Conservation (phyloP, 2,888 invertebrate genomes). For the Molanna angustata region DNA sequence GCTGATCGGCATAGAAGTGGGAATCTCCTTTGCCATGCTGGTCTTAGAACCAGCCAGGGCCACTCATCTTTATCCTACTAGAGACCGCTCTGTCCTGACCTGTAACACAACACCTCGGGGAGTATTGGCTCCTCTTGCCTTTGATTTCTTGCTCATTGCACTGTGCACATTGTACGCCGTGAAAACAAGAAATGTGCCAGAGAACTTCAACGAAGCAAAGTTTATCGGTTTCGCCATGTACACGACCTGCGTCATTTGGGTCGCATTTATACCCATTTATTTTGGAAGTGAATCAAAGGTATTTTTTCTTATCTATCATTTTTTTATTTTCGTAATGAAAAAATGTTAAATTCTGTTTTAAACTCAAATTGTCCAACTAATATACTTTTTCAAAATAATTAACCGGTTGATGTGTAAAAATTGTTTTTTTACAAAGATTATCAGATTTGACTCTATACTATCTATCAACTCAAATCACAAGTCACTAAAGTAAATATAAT, state of each 20-base stretch:
- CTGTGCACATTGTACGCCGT: conserved; percentile 77
- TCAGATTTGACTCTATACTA: too few relatives aligned
- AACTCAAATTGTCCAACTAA: too few relatives aligned
- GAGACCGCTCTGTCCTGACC: conserved; percentile 57
- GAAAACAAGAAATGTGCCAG: conserved; percentile 74
- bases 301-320: too few relatives aligned
- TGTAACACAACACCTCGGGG: conserved; percentile 61
- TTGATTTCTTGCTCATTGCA: conserved; percentile 67
- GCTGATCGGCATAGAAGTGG: conserved; percentile 65
- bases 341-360: too few relatives aligned
- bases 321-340: too few relatives aligned
- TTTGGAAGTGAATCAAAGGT: conserved; percentile 66
- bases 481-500: too few relatives aligned
- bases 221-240: conserved; percentile 80
- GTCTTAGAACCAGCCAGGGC: conserved; percentile 55
- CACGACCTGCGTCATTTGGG: conserved; percentile 75
- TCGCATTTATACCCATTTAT: conserved; percentile 75
- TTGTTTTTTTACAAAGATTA: too few relatives aligned
- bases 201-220: conserved; percentile 77
- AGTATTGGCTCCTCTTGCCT: conserved; percentile 64
- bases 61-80: conserved; percentile 51
- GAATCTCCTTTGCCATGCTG: conserved; percentile 48
- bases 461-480: too few relatives aligned
- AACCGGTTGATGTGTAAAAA: too few relatives aligned
- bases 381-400: too few relatives aligned